These are phyloP conservation scores for Rhinatrema bivittatum DNA, from an alignment of 2,797 vertebrate species.

Conservation along the genomic window DNA sequence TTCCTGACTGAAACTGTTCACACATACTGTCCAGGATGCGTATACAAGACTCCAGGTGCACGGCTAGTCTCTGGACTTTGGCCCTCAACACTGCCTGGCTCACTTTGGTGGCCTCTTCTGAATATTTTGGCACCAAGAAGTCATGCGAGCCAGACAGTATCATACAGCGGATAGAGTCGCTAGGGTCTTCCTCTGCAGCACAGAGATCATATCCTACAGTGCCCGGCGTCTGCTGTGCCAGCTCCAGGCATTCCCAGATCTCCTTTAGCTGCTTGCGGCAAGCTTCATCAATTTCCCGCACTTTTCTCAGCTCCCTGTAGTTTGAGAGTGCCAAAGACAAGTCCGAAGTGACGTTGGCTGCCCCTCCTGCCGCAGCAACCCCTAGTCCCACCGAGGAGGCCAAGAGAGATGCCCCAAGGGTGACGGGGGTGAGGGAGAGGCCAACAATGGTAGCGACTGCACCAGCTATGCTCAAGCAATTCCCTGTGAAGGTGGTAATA, in stretches of 20 bases:
- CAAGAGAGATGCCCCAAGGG: conserved; percentile 52
- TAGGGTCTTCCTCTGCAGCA: conserved; percentile 47
- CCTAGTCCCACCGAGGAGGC: conserved; percentile 55
- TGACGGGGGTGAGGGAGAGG: conserved; percentile 51
- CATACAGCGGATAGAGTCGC: conserved; percentile 52
- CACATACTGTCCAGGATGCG: conserved; percentile 56
- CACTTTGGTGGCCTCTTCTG: conserved; percentile 50
- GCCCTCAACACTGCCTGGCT: conserved; percentile 54
- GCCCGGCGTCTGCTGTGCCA: conserved; percentile 41
- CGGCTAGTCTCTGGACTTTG: conserved; percentile 59
- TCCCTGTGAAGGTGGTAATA: conserved; percentile 42
- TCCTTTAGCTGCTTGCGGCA: conserved; percentile 60
- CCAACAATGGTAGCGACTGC: conserved; percentile 51
- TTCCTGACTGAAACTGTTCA: conserved; percentile 43
- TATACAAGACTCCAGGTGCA: conserved; percentile 53
- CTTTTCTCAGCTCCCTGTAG: conserved; percentile 43
- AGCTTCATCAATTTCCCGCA: conserved; percentile 50
- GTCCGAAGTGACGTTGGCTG: conserved; percentile 45
- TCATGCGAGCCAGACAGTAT: conserved; percentile 50
- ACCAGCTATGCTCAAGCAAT: conserved; percentile 42
- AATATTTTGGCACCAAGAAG: conserved; percentile 47
- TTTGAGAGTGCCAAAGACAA: conserved; percentile 44
- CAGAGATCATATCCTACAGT: conserved; percentile 31
- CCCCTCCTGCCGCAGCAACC: conserved; percentile 52
- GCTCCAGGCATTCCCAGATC: conserved; percentile 52